Evolutionary conservation across 2,888 invertebrate genomes (phyloP).

Genomic region (Drosophila subsilvestris): DNA sequence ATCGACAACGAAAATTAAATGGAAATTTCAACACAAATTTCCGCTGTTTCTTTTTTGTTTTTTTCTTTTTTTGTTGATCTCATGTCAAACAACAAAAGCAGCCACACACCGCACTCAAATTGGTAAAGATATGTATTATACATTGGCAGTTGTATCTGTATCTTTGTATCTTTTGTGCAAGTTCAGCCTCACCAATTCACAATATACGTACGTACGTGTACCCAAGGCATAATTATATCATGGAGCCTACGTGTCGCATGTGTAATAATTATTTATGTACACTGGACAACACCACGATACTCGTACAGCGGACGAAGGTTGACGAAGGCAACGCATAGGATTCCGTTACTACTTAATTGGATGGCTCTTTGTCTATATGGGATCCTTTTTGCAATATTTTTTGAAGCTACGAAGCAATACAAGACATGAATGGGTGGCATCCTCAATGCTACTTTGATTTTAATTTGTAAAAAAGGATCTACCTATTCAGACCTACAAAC

Average conservation of each 20-base stretch:
- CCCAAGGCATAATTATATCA: conserved; percentile 57
- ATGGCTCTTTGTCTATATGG: too few relatives aligned
- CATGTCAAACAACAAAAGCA: conserved; percentile 28
- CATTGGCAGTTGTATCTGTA: background rate
- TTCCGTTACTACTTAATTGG: too few relatives aligned
- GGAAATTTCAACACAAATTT: conserved; percentile 68
- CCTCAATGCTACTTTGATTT: too few relatives aligned
- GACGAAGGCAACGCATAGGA: too few relatives aligned
- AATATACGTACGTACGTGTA: conserved; percentile 7
- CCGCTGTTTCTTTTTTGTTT: conserved; percentile 39
- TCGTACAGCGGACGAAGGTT: too few relatives aligned
- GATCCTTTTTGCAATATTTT: too few relatives aligned
- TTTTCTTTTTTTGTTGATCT: conserved; percentile 16
- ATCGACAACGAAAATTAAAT: conserved; percentile 55
- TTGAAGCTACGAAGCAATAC: too few relatives aligned
- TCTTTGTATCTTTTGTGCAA: conserved; percentile 12
- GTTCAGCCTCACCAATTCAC: too few relatives aligned
- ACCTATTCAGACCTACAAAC: too few relatives aligned
- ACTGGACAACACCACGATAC: background rate
- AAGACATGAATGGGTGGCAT: too few relatives aligned
- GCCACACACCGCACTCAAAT: conserved; percentile 9
- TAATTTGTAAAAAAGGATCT: too few relatives aligned
- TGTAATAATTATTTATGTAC: conserved; percentile 49
- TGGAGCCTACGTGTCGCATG: conserved; percentile 54
- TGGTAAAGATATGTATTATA: background rate